Percentiles rank a stretch among this genome's conserved stretches.
phyloP scores from a whole-genome alignment of 1,140 invertebrate genomes.

The Brachionus angularis region DNA sequence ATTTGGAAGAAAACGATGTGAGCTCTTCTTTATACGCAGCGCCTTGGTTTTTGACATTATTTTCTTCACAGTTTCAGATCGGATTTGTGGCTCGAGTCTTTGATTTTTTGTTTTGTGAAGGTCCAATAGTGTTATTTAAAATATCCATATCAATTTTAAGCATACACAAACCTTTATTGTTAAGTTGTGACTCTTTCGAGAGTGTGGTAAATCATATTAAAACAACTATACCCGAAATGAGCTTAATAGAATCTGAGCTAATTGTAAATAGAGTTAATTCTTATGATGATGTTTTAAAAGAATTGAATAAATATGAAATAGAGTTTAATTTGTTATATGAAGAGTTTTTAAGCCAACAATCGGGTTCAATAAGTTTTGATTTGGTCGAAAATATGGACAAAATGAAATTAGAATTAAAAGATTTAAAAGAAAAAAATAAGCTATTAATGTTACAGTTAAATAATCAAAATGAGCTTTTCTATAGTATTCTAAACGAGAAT shows the following conservation, averaged over 20 bases:
- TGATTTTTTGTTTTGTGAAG: constrained; percentile 32
- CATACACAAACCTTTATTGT: constrained; percentile 24
- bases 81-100: constrained; percentile 30
- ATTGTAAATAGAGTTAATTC: constrained; percentile 29
- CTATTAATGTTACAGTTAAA: constrained; percentile 2
- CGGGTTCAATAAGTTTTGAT: background rate
- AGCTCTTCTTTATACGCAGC: constrained; percentile 23
- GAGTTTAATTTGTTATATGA: constrained; percentile 32
- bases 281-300: background rate
- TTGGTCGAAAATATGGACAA: background rate
- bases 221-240: constrained; percentile 42
- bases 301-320: constrained; percentile 13
- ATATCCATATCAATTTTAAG: constrained; percentile 7
- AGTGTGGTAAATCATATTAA: constrained; percentile 21
- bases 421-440: constrained; percentile 3
- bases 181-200: constrained; percentile 35
- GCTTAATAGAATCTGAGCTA: constrained; percentile 30
- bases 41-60: constrained; percentile 29
- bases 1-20: constrained; percentile 14
- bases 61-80: constrained; percentile 40
- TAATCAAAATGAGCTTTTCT: constrained; percentile 33
- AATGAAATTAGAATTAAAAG: constrained; percentile 25
- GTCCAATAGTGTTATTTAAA: constrained; percentile 2
- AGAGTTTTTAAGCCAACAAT: constrained; percentile 1
- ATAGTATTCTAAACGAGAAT: background rate